A percentile compares a stretch with the other conserved stretches of the same genome.
These are phyloP conservation scores for Phasia obesa DNA, from an alignment of 2,888 invertebrate species.

Conservation along the genomic window DNA sequence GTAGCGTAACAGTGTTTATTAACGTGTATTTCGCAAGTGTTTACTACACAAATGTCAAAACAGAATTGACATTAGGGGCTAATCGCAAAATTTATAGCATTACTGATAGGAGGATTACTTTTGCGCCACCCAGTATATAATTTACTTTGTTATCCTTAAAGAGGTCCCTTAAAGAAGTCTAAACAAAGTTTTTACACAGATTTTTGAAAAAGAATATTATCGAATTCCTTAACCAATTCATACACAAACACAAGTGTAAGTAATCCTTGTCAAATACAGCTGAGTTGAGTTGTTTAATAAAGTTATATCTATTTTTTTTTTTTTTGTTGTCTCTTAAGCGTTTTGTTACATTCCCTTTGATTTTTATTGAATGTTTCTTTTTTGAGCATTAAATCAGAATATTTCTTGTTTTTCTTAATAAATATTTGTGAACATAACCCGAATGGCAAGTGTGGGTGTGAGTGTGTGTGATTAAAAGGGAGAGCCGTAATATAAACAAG, in stretches of 20 bases:
- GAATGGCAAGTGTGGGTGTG: neutral
- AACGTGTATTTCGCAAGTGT: too few species aligned
- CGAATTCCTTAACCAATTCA: conserved; percentile 6
- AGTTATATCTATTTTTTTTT: conserved; percentile 17
- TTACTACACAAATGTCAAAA: too few species aligned
- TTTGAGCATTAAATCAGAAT: neutral
- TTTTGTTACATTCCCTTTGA: conserved; percentile 15
- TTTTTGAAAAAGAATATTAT: neutral
- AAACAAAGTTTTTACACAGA: neutral
- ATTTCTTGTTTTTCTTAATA: neutral
- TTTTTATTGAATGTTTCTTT: conserved; percentile 10
- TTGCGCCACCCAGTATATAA: too few species aligned
- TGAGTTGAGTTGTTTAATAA: conserved; percentile 35
- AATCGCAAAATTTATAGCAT: too few species aligned
- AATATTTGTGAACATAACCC: too few species aligned
- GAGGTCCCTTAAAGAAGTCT: too few species aligned
- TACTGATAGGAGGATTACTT: too few species aligned
- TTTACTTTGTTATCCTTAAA: too few species aligned
- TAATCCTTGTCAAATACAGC: conserved; percentile 25
- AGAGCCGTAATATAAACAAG: neutral
- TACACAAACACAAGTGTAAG: conserved; percentile 29
- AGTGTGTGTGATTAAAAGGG: neutral
- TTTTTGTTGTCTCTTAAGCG: neutral
- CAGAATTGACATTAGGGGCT: too few species aligned
- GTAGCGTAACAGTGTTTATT: too few species aligned